Evolutionary conservation across 2,113 vertebrate species (phyloP).

Genomic region (Syngnathus typhle): DNA sequence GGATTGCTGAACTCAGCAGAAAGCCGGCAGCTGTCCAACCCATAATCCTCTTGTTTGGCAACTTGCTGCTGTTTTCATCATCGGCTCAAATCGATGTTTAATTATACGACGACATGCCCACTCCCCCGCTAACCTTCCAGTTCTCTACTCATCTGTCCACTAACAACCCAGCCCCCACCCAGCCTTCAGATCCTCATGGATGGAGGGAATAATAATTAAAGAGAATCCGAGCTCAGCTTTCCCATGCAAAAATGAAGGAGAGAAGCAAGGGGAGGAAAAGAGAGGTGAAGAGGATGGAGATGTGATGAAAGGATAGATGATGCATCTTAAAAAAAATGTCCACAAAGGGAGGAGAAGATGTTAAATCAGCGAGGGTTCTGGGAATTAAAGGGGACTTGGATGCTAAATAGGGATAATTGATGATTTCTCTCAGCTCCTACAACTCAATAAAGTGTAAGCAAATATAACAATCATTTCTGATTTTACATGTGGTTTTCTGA

Average conservation of each 20-base stretch:
- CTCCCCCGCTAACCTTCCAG: too few relatives aligned
- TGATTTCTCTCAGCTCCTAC: slow-evolving; percentile 21
- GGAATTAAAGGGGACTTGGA: slow-evolving; percentile 34
- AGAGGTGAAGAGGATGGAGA: not conserved
- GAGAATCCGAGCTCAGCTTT: slow-evolving; percentile 15
- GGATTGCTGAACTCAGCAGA: slow-evolving; percentile 45
- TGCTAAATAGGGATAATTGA: slow-evolving; percentile 44
- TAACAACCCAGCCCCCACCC: not conserved
- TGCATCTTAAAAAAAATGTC: slow-evolving; percentile 13
- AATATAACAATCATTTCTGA: slow-evolving; percentile 39
- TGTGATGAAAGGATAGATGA: slow-evolving; percentile 15
- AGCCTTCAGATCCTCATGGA: slow-evolving; percentile 23
- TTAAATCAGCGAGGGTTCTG: slow-evolving; percentile 20
- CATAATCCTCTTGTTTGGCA: slow-evolving; percentile 44
- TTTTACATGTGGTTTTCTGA: slow-evolving; percentile 8
- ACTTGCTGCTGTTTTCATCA: slow-evolving; percentile 55
- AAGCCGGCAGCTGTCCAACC: slow-evolving; percentile 26
- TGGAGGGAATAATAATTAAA: slow-evolving; percentile 39
- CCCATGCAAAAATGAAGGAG: not conserved
- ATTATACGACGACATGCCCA: slow-evolving; percentile 48
- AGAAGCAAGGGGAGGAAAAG: not conserved
- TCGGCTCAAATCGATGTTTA: slow-evolving; percentile 65
- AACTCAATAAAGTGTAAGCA: slow-evolving; percentile 31
- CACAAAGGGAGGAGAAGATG: slow-evolving; percentile 11
- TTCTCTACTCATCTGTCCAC: slow-evolving; percentile 8